These are phyloP conservation scores for Chelonoidis abingdonii DNA, from an alignment of 2,113 vertebrate genomes.

Conservation along the genomic window DNA sequence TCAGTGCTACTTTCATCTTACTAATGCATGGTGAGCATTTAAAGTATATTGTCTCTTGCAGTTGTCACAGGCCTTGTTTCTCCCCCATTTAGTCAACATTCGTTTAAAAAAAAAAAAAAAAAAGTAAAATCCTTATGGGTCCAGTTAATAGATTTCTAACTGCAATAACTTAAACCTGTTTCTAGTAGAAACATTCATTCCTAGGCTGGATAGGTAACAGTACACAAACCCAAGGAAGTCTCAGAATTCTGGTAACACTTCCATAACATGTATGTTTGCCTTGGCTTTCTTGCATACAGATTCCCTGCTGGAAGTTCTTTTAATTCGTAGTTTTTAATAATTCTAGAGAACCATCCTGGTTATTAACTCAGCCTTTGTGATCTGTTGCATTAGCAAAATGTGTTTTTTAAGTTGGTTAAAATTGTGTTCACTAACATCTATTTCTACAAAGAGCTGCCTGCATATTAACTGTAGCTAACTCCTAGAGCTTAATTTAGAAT, in stretches of 20 bases:
- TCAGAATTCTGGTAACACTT: not conserved
- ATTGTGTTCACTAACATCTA: not conserved
- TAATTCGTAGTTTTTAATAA: not conserved
- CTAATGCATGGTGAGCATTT: not conserved
- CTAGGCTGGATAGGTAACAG: not conserved
- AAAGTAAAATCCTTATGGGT: not conserved
- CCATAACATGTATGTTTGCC: not conserved
- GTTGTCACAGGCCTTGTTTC: not conserved
- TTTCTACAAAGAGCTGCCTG: not conserved
- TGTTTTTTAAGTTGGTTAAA: not conserved
- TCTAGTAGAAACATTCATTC: not conserved
- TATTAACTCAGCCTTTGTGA: not conserved
- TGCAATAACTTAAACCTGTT: not conserved
- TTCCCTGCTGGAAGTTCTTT: not conserved
- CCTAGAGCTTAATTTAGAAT: not conserved
- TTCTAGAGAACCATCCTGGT: not conserved
- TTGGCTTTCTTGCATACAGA: not conserved
- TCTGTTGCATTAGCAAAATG: not conserved
- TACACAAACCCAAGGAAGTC: not conserved
- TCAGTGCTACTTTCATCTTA: not conserved
- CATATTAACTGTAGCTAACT: not conserved
- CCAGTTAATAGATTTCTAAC: not conserved
- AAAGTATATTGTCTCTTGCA: not conserved
- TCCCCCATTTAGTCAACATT: not conserved
- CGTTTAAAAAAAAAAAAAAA: not conserved